Evolutionary conservation across 1,140 invertebrate species (phyloP), one percentile per base, ranked within the genome.

Genomic region (Atta colombica): DNA sequence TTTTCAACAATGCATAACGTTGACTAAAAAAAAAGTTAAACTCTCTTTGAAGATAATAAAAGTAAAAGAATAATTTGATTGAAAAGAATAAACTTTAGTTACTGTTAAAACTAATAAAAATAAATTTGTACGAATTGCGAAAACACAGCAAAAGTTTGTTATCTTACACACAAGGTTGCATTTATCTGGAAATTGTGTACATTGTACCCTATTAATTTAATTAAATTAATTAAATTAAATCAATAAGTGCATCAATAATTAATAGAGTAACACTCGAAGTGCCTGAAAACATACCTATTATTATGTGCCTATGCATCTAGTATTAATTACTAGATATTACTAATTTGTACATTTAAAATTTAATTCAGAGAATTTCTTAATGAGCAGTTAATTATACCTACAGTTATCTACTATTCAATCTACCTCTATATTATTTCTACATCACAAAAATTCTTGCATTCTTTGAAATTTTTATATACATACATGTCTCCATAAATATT

Each of bases 211-310:
- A 8, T 39, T 39, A 39, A 39, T 39, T 39, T 1, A 39, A 39
- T 39, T 45, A 1, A 45, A 45, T 45, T 10, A 3, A 78, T 25
- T 25, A 18, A 3, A 78, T 25, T 25, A 18, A 28, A 65, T 2
- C 21, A 51, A 28, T 65, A 65, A 78, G 39, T 45, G n/a, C n/a
- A 35, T 68, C 14, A 53, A 21, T 80, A 69, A 69, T 80, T 68
- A 80, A 80, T 55, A 39, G 12, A 10, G 8, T 63, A 58, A 21
- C n/a, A 69, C 31, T 69, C 35, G 5, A 80, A 69, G 14, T 53
- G 49, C 8, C 69, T 18, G 35, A 55, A 12, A 53, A 8, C 28
- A n/a, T 1, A 51, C 14, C 12, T 45, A 21, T 68, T 68, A 45
- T 39, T 68, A 68, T 21, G 12, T 68, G 7, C 39, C 8, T 35